Evolutionary conservation across 35 echinoderm and acorn worm species (phyloP), one percentile per base, ranked within the genome.

Genomic region (Amphiura filiformis): DNA sequence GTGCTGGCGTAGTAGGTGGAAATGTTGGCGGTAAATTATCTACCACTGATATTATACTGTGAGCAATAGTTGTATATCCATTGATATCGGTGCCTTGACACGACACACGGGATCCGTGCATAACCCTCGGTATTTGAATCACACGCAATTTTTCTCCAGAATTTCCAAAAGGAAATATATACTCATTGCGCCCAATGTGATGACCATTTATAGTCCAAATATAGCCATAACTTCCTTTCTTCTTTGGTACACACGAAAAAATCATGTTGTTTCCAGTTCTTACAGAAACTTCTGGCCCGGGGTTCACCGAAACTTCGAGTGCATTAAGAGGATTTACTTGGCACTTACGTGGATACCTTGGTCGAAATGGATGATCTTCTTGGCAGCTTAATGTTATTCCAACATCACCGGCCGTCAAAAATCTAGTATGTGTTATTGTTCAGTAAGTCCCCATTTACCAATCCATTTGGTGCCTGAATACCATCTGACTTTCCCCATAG

Each of bases 381-480:
- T 70, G 7, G 26, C 61, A 70, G 28, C 61, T 70, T 70, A 70
- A 70, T 26, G 28, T 30, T 15, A 70, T 70, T 15, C 61, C 61
- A 70, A 70, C 61, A 70, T 70, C 61, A 70, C 26, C 26, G 28
- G 61, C 61, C 4, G 61, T 70, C 26, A 70, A 70, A 70, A 70
- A 70, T 30, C 61, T 5, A 2, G 61, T 70, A n/a, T 70, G 26
- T 30, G 15, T 70, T 3, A 15, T 70, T 70, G 7, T 1, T n/a
- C 61, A n/a, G n/a, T n/a, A n/a, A 70, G 17, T 70, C 61, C 61
- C 61, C 61, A 70, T 70, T 70, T 70, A 70, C 61, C 61, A 70
- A 70, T 11, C 61, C 61, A 70, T 26, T 23, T 5, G 7, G 1
- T 70, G 4, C 61, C 61, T 4, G 61, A 15, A 30, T 70, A 70